Conservation (phyloP, 2,113 vertebrate genomes). For the Apus apus region DNA sequence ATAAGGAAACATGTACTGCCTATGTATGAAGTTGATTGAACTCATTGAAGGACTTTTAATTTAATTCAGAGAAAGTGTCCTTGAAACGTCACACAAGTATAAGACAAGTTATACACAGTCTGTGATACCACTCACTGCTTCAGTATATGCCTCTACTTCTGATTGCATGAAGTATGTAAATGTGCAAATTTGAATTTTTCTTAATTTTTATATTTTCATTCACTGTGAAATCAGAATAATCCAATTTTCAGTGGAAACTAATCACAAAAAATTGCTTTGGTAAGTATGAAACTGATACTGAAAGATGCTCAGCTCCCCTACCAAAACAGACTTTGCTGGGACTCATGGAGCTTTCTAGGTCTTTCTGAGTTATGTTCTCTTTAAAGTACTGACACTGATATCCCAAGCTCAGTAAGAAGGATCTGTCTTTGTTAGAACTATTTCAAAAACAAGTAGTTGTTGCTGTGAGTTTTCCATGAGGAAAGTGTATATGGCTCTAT, state of each 20-base stretch:
- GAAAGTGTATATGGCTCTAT: not conserved
- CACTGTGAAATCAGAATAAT: not conserved
- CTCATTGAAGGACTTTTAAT: not conserved
- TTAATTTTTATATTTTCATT: constrained; percentile 36
- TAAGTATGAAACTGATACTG: not conserved
- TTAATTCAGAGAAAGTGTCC: not conserved
- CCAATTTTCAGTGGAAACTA: not conserved
- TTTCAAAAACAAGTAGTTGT: not conserved
- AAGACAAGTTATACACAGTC: not conserved
- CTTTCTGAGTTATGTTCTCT: not conserved
- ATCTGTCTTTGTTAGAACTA: not conserved
- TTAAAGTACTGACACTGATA: not conserved
- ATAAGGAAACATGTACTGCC: not conserved
- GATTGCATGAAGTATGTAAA: constrained; percentile 71
- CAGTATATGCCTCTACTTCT: constrained; percentile 9
- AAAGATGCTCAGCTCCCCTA: not conserved
- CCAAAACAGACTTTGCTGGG: not conserved
- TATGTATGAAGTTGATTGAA: not conserved
- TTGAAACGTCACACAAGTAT: not conserved
- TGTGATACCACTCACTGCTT: constrained; percentile 6
- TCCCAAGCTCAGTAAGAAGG: not conserved
- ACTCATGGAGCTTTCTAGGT: not conserved
- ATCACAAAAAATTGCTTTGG: not conserved
- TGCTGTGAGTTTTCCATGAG: not conserved
- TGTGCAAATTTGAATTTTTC: constrained; percentile 63